Conservation (phyloP, 2,113 vertebrate genomes). For the Neotragus pygmaeus region DNA sequence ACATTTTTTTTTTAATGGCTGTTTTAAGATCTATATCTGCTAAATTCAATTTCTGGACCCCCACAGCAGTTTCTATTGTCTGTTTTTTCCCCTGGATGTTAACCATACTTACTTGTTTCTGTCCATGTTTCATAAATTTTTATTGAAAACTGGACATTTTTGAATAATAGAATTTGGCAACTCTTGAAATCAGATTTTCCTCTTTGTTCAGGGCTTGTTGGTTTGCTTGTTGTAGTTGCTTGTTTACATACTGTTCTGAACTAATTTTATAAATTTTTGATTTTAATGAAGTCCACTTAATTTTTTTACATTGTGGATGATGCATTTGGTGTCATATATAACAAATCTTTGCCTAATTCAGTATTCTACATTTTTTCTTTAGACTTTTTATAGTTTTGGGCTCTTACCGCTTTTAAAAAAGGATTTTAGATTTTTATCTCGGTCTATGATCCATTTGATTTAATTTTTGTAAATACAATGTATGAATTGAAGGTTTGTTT, state of each 20-base stretch:
- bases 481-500: background rate
- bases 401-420: background rate
- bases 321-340: background rate
- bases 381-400: background rate
- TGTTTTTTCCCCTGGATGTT: background rate
- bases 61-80: background rate
- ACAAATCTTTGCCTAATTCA: background rate
- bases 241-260: background rate
- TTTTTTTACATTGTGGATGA: background rate
- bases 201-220: background rate
- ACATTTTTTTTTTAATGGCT: background rate
- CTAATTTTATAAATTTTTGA: background rate
- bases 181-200: background rate
- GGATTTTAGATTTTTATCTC: background rate
- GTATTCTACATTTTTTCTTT: background rate
- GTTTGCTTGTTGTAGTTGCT: background rate
- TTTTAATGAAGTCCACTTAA: background rate
- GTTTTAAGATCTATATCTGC: background rate
- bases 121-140: background rate
- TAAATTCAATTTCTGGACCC: background rate
- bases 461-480: background rate
- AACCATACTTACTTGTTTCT: background rate
- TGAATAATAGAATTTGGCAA: background rate
- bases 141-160: background rate
- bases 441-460: background rate